A percentile compares a stretch with the other conserved stretches of the same genome.
These are phyloP conservation scores for Diadromus collaris DNA, from an alignment of 2,888 invertebrate genomes.

Conservation along the genomic window DNA sequence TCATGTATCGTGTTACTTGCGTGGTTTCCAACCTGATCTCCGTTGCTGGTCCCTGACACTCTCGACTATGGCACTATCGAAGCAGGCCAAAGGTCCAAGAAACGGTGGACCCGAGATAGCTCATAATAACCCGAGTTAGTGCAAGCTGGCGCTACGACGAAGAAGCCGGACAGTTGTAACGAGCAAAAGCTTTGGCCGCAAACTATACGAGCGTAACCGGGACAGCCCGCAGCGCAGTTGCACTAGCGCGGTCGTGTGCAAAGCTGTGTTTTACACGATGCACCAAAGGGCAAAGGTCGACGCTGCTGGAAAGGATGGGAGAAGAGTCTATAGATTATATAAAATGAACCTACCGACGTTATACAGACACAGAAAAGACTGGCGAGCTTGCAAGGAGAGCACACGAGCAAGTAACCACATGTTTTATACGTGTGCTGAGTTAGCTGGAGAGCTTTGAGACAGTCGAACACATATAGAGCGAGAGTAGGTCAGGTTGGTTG, in stretches of 20 bases:
- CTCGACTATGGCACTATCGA: background rate
- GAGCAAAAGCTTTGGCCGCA: constrained; percentile 48
- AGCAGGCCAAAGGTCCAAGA: constrained; percentile 33
- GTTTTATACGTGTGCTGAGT: constrained; percentile 27
- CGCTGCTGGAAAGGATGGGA: background rate
- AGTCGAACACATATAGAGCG: constrained; percentile 9
- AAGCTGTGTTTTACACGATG: constrained; percentile 37
- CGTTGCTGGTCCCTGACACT: background rate
- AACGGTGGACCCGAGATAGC: constrained; percentile 20
- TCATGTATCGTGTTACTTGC: constrained; percentile 11
- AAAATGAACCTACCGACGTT: constrained; percentile 10
- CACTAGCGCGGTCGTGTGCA: constrained; percentile 14
- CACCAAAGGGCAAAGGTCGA: constrained; percentile 36
- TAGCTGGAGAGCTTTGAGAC: constrained; percentile 38
- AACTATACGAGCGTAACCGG: constrained; percentile 8
- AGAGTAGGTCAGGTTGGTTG: constrained; percentile 34
- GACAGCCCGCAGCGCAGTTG: constrained; percentile 17
- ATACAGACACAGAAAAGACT: constrained; percentile 14
- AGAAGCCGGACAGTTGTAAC: constrained; percentile 37
- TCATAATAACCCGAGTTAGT: constrained; percentile 36
- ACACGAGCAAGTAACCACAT: constrained; percentile 27
- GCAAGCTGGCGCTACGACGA: constrained; percentile 21
- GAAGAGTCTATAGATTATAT: constrained; percentile 6
- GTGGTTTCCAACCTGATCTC: constrained; percentile 12
- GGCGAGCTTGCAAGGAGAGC: constrained; percentile 32